Evolutionary conservation across 2,797 vertebrate genomes (phyloP).

Genomic region (Brotula barbata): DNA sequence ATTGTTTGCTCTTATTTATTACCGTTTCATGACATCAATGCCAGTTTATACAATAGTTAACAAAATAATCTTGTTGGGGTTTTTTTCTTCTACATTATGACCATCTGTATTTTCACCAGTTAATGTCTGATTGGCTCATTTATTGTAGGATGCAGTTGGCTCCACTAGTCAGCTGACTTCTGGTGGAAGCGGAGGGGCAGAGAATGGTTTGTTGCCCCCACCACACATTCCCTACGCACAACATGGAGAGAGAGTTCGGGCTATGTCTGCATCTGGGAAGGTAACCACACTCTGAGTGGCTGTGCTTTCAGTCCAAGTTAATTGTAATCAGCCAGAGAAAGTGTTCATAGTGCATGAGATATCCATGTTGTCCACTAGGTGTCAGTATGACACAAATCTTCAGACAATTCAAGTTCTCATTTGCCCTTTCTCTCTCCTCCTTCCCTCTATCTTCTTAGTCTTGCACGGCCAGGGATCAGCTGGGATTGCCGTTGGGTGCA

Average conservation of each 20-base stretch:
- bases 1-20: too few relatives aligned
- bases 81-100: too few relatives aligned
- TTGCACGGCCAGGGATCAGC: slow-evolving; percentile 77
- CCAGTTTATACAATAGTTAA: too few relatives aligned
- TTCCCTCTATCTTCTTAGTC: slow-evolving; percentile 50
- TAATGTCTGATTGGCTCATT: not conserved
- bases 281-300: slow-evolving; percentile 48
- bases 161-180: slow-evolving; percentile 57
- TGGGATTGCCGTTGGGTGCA: slow-evolving; percentile 76
- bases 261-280: slow-evolving; percentile 81
- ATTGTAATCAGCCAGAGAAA: too few relatives aligned
- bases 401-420: not conserved
- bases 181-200: slow-evolving; percentile 48
- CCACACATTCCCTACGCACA: slow-evolving; percentile 65
- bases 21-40: too few relatives aligned
- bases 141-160: slow-evolving; percentile 57
- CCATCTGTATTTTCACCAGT: too few relatives aligned
- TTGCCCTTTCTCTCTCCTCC: not conserved
- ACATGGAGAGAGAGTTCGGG: slow-evolving; percentile 73
- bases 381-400: too few relatives aligned
- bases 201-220: slow-evolving; percentile 75
- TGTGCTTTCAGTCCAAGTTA: too few relatives aligned
- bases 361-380: too few relatives aligned
- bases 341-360: too few relatives aligned
- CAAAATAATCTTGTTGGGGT: too few relatives aligned